Percentiles rank a stretch among this genome's conserved stretches.
Evolutionary conservation across 1,140 invertebrate species (phyloP).

Genomic region (Zaprionus capensis): DNA sequence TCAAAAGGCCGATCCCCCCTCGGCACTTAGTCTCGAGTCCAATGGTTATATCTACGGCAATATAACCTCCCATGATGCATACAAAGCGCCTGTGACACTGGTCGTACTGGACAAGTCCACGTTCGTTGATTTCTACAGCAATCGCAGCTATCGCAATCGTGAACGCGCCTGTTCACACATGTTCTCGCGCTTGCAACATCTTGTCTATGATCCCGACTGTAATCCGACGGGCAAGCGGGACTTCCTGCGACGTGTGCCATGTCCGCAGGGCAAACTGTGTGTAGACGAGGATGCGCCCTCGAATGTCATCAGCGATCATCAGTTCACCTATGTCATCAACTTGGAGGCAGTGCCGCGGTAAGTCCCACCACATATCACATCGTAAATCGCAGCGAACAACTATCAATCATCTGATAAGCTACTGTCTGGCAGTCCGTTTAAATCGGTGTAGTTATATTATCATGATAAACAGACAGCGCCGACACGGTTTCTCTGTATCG

Average conservation of each 20-base stretch:
- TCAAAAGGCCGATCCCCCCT: conserved; percentile 95
- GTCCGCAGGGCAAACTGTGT: conserved; percentile 91
- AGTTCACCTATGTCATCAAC: conserved; percentile 97
- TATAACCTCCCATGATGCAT: conserved; percentile 90
- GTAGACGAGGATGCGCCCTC: conserved; percentile 93
- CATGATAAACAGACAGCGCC: neutral
- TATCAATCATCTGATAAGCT: conserved; percentile 34
- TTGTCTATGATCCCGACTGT: conserved; percentile 94
- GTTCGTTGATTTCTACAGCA: conserved; percentile 95
- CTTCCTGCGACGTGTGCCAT: conserved; percentile 95
- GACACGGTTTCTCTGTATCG: neutral
- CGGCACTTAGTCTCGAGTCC: conserved; percentile 89
- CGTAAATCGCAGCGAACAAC: neutral
- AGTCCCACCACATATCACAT: conserved; percentile 41
- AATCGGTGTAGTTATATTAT: neutral
- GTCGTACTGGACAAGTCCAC: conserved; percentile 94
- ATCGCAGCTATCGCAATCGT: conserved; percentile 82
- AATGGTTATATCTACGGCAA: conserved; percentile 98
- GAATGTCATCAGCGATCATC: conserved; percentile 93
- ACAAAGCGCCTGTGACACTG: conserved; percentile 90
- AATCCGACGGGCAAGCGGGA: conserved; percentile 91
- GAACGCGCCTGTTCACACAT: conserved; percentile 90
- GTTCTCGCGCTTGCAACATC: conserved; percentile 92
- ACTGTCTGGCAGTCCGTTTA: neutral
- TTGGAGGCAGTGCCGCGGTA: conserved; percentile 95